phyloP scores from a whole-genome alignment of 2,888 invertebrate genomes.

The Spodoptera picta region DNA sequence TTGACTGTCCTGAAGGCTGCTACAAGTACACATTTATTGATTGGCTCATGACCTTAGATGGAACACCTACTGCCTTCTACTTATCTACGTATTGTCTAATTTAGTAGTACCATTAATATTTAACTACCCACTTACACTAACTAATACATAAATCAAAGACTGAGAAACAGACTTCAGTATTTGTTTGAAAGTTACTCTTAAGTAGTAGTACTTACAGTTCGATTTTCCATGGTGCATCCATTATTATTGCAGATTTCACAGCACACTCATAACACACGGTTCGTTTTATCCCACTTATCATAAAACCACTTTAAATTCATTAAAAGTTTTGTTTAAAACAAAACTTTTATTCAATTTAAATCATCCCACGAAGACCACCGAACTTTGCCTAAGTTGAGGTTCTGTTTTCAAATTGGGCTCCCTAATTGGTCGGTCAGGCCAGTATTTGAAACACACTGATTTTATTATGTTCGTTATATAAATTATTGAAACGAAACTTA shows the following conservation, averaged over 20 bases:
- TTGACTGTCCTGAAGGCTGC: too few relatives aligned
- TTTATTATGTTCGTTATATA: conserved; percentile 31
- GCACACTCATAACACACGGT: conserved; percentile 15
- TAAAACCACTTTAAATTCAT: conserved; percentile 35
- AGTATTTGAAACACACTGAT: conserved; percentile 38
- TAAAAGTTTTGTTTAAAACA: conserved; percentile 31
- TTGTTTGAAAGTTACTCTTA: neutral
- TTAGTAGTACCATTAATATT: neutral
- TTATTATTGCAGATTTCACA: conserved; percentile 27
- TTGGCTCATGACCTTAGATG: neutral
- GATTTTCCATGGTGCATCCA: conserved; percentile 48
- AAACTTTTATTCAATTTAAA: conserved; percentile 43
- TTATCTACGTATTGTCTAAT: neutral
- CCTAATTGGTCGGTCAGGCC: conserved; percentile 48
- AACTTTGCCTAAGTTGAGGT: conserved; percentile 41
- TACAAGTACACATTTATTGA: too few relatives aligned
- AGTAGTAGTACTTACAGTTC: conserved; percentile 9
- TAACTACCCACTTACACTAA: conserved; percentile 10
- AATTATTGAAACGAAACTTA: conserved; percentile 25
- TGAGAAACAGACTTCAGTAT: too few relatives aligned
- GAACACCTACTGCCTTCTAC: conserved; percentile 3
- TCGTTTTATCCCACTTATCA: conserved; percentile 14
- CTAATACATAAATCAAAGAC: too few relatives aligned
- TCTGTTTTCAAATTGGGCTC: conserved; percentile 44
- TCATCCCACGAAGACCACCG: conserved; percentile 24